A percentile compares a stretch with the other conserved stretches of the same genome.
phyloP scores from a whole-genome alignment of 2,113 vertebrate species.

The Columba janthina region DNA sequence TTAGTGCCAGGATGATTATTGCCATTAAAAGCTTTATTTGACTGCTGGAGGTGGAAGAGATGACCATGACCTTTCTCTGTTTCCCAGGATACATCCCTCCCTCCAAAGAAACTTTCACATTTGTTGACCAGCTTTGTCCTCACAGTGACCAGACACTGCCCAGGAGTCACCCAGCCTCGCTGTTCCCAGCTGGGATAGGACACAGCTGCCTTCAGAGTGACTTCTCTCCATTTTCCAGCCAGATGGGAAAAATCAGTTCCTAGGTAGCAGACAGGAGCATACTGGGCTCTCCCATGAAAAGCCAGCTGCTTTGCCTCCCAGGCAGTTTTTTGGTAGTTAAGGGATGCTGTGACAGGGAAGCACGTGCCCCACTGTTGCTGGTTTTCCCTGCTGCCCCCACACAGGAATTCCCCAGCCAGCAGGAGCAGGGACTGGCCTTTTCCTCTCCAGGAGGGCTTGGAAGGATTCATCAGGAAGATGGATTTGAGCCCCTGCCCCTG shows the following conservation, averaged over 20 bases:
- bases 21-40: neutral
- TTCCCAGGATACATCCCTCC: neutral
- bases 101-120: neutral
- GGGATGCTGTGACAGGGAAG: neutral
- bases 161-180: neutral
- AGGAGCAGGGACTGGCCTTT: neutral
- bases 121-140: neutral
- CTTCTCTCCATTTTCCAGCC: neutral
- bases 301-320: constrained; percentile 1
- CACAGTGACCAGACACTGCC: neutral
- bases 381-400: neutral
- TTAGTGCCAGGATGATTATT: neutral
- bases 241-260: constrained; percentile 2
- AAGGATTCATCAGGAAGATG: neutral
- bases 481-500: neutral
- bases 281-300: neutral
- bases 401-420: neutral
- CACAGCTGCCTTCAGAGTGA: neutral
- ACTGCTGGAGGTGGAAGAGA: neutral
- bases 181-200: neutral
- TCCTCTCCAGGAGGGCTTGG: neutral
- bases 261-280: neutral
- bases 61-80: neutral
- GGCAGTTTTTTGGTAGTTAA: neutral
- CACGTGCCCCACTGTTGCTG: neutral